Evolutionary conservation across 2,113 vertebrate genomes (phyloP).

Genomic region (Pluvialis apricaria): DNA sequence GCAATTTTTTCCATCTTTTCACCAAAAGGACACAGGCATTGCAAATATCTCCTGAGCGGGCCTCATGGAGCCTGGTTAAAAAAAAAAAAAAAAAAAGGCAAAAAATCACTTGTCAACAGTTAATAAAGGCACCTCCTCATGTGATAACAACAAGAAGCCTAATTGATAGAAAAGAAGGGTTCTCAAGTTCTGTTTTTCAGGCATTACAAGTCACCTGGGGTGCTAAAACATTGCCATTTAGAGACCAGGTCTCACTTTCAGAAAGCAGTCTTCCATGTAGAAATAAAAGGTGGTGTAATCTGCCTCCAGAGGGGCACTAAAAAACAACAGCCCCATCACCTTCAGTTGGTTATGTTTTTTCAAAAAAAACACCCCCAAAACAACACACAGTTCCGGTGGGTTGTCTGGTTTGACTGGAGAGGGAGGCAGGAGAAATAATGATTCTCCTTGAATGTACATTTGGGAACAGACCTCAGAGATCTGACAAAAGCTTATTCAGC

Average conservation of each 20-base stretch:
- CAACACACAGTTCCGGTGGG: neutral
- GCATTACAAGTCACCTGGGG: neutral
- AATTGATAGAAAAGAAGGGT: neutral
- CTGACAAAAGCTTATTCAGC: neutral
- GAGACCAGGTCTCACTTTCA: neutral
- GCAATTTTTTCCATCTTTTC: constrained; percentile 98
- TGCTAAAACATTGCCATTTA: neutral
- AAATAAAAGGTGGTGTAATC: neutral
- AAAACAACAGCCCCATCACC: neutral
- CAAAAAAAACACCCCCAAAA: neutral
- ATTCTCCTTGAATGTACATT: neutral
- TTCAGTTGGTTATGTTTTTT: neutral
- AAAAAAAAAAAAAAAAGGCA: constrained; percentile 23
- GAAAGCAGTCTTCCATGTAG: neutral
- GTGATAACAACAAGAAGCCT: neutral
- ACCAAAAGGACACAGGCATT: constrained; percentile 97
- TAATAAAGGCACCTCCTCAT: neutral
- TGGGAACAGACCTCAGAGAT: neutral
- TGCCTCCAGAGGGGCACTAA: neutral
- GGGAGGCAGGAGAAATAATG: neutral
- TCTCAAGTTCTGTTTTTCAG: neutral
- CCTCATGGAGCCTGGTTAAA: constrained; percentile 86
- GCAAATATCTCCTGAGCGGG: constrained; percentile 96
- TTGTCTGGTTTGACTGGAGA: neutral
- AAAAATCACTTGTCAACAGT: neutral